A percentile compares a stretch with the other conserved stretches of the same genome.
These are phyloP conservation scores for Diarsia dahlii DNA, from an alignment of 2,888 invertebrate species.

Conservation along the genomic window DNA sequence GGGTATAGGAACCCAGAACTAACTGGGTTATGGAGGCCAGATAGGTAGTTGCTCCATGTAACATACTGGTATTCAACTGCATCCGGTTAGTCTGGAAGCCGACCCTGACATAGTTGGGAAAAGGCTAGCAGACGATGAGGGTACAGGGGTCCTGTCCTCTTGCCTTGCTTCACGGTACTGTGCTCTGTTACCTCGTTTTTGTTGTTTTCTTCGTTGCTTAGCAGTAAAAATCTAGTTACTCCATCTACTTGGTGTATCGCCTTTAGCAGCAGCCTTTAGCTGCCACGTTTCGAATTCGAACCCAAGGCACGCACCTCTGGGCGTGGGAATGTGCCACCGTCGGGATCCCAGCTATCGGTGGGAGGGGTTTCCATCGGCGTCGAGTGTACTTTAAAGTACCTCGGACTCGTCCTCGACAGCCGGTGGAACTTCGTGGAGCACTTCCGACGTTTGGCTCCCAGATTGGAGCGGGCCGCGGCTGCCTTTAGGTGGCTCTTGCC, in stretches of 20 bases:
- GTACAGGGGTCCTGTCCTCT: background rate
- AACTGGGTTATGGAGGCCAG: background rate
- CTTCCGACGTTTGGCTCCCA: too few relatives aligned
- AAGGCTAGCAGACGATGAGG: background rate
- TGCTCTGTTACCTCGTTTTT: background rate
- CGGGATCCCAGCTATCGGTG: too few relatives aligned
- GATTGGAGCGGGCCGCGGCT: too few relatives aligned
- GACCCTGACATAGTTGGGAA: background rate
- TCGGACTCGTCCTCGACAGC: too few relatives aligned
- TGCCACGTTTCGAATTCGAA: too few relatives aligned
- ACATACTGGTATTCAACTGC: background rate
- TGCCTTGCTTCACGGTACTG: background rate
- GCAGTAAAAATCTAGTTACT: background rate
- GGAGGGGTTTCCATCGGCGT: too few relatives aligned
- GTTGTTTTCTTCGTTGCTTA: background rate
- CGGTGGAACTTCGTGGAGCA: too few relatives aligned
- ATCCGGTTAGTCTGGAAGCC: background rate
- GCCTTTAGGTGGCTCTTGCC: too few relatives aligned
- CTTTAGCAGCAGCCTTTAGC: too few relatives aligned
- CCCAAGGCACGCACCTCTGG: too few relatives aligned
- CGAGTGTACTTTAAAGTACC: too few relatives aligned
- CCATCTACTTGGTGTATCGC: background rate
- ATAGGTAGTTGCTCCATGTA: background rate
- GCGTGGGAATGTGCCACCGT: too few relatives aligned
- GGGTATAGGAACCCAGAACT: background rate